A percentile compares a stretch with the other conserved stretches of the same genome.
Conservation (phyloP, 2,888 invertebrate genomes). For the Cloeon dipterum region DNA sequence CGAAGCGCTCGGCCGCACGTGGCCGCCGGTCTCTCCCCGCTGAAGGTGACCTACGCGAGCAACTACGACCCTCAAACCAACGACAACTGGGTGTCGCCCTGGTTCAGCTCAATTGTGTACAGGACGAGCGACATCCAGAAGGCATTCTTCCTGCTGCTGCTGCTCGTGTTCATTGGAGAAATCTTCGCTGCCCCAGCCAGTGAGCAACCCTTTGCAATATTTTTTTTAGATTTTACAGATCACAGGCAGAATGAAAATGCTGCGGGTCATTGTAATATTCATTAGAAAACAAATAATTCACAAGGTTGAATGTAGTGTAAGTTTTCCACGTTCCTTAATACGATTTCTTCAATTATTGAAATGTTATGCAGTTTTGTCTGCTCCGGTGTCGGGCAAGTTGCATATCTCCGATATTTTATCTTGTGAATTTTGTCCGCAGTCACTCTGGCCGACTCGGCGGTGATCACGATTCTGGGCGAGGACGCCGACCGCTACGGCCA, state of each 20-base stretch:
- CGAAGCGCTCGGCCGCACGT: slow-evolving; percentile 19
- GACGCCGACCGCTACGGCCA: slow-evolving; percentile 53
- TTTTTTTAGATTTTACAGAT: no score
- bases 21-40: slow-evolving; percentile 41
- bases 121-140: slow-evolving; percentile 70
- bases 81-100: slow-evolving; percentile 62
- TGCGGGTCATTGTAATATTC: no score
- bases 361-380: no score
- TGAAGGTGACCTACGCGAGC: slow-evolving; percentile 46
- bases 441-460: slow-evolving; percentile 81
- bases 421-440: no score
- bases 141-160: slow-evolving; percentile 79
- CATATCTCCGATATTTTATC: no score
- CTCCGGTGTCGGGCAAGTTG: no score
- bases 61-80: slow-evolving; percentile 51
- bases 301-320: no score
- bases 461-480: slow-evolving; percentile 58
- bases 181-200: slow-evolving; percentile 90
- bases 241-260: no score
- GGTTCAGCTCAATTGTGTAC: slow-evolving; percentile 86
- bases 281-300: no score
- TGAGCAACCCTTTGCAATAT: no score
- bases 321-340: no score
- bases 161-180: slow-evolving; percentile 88
- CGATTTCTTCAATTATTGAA: no score